Percentiles rank a stretch among this genome's conserved stretches.
Evolutionary conservation across 1,140 invertebrate genomes (phyloP).

Genomic region (Acromyrmex charruanus): DNA sequence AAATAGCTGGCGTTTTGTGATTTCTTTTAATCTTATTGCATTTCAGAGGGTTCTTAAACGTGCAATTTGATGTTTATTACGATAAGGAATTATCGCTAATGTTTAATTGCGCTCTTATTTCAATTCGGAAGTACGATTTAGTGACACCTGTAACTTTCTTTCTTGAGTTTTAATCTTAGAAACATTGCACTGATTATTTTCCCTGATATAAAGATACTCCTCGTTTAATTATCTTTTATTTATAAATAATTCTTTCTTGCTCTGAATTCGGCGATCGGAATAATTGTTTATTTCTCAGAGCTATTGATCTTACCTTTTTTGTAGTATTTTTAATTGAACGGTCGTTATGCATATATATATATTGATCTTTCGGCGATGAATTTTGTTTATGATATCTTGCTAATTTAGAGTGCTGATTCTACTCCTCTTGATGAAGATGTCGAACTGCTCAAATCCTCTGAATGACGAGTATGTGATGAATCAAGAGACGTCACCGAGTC

Average conservation of each 20-base stretch:
- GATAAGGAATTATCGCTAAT: constrained; percentile 22
- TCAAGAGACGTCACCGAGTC: constrained; percentile 90
- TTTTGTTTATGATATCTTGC: constrained; percentile 11
- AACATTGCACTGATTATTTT: constrained; percentile 31
- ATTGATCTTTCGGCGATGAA: constrained; percentile 40
- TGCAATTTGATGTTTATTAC: constrained; percentile 25
- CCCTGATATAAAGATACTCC: constrained; percentile 7
- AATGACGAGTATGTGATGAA: constrained; percentile 82
- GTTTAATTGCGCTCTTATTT: constrained; percentile 14
- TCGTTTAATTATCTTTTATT: background rate
- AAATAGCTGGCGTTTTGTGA: constrained; percentile 36
- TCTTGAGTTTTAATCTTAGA: constrained; percentile 32
- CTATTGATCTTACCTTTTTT: constrained; percentile 25
- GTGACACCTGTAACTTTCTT: constrained; percentile 19
- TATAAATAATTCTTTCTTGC: constrained; percentile 24
- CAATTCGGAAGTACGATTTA: constrained; percentile 17
- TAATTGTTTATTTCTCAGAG: constrained; percentile 25
- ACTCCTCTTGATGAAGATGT: constrained; percentile 82
- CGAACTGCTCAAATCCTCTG: constrained; percentile 82
- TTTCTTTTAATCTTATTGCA: constrained; percentile 39
- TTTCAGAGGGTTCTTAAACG: constrained; percentile 34
- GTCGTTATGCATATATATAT: background rate
- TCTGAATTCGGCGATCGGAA: constrained; percentile 53
- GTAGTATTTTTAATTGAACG: background rate
- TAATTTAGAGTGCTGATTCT: constrained; percentile 81